Evolutionary conservation across 2,797 vertebrate genomes (phyloP).

Genomic region (Apogon talboti): DNA sequence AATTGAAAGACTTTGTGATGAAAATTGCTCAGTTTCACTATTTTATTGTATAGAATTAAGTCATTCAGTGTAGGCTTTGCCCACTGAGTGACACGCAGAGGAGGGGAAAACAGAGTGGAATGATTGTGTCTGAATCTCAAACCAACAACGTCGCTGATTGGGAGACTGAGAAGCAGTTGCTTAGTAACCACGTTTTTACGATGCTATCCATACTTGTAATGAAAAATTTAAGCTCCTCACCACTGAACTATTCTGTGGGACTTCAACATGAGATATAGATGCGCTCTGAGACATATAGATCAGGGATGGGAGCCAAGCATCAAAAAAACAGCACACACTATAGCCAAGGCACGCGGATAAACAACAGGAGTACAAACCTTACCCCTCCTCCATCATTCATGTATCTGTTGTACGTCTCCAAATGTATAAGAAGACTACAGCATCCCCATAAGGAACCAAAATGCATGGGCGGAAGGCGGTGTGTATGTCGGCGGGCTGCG

Average conservation of each 20-base stretch:
- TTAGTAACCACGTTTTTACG: constrained; percentile 82
- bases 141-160: constrained; percentile 70
- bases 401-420: constrained; percentile 12
- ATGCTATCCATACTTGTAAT: constrained; percentile 80
- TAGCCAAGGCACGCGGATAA: constrained; percentile 20
- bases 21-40: constrained; percentile 32
- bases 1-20: constrained; percentile 35
- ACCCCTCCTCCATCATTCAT: constrained; percentile 9
- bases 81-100: constrained; percentile 49
- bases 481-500: constrained; percentile 45
- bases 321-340: constrained; percentile 19
- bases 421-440: constrained; percentile 5
- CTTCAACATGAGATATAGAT: constrained; percentile 62
- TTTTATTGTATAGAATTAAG: constrained; percentile 28
- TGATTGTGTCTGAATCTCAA: constrained; percentile 63
- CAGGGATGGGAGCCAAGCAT: constrained; percentile 25
- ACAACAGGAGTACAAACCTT: constrained; percentile 2
- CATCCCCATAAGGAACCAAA: constrained; percentile 3
- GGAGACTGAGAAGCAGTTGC: constrained; percentile 82
- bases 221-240: constrained; percentile 79
- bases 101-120: constrained; percentile 45
- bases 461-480: constrained; percentile 6
- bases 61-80: constrained; percentile 31
- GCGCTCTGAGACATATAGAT: constrained; percentile 57
- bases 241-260: constrained; percentile 73